These are phyloP conservation scores for Elephas maximus DNA, from an alignment of 2,113 vertebrate species.

Conservation along the genomic window DNA sequence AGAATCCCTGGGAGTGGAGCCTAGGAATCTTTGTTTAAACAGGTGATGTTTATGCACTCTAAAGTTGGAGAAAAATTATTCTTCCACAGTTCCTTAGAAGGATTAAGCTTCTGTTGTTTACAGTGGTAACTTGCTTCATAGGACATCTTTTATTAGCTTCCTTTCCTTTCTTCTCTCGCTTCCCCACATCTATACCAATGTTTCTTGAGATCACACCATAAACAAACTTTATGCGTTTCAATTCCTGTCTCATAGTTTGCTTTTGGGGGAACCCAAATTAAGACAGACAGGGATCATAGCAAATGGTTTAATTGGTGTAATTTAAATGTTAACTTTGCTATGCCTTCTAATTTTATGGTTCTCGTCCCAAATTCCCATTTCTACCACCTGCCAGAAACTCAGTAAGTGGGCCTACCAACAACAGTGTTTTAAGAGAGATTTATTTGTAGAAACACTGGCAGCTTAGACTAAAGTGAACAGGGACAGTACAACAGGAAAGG, in stretches of 20 bases:
- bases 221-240: background rate
- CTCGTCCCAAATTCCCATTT: background rate
- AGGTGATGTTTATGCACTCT: background rate
- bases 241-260: background rate
- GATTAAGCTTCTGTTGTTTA: background rate
- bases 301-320: background rate
- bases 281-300: background rate
- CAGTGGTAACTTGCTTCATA: background rate
- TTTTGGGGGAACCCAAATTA: background rate
- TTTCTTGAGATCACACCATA: background rate
- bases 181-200: background rate
- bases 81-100: background rate
- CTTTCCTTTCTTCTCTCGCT: background rate
- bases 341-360: background rate
- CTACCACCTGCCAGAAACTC: background rate
- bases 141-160: background rate
- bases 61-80: background rate
- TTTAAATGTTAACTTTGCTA: background rate
- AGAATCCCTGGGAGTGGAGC: background rate
- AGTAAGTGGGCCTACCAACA: background rate
- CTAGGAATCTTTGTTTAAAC: background rate
- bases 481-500: background rate
- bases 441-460: background rate
- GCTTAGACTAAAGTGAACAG: background rate
- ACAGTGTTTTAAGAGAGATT: background rate